A percentile compares a stretch with the other conserved stretches of the same genome.
Conservation (phyloP, 1,140 invertebrate species). For the Dreissena rostriformis region DNA sequence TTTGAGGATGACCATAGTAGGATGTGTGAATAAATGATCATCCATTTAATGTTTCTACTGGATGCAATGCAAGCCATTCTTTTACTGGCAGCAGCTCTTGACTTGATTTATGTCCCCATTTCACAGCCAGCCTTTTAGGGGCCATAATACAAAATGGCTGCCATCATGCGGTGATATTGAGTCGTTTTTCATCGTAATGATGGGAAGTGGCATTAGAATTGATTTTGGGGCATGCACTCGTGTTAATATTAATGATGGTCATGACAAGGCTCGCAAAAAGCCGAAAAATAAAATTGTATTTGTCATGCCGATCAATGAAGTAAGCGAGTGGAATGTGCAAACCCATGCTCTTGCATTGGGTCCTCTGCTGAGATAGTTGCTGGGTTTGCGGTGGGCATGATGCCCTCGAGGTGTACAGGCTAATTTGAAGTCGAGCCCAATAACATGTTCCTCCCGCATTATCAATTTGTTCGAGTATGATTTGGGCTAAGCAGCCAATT, state of each 20-base stretch:
- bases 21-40: conserved; percentile 41
- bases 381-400: neutral
- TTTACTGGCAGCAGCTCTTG: neutral
- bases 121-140: conserved; percentile 16
- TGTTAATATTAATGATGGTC: neutral
- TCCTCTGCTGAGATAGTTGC: neutral
- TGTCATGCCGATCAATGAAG: conserved; percentile 19
- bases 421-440: neutral
- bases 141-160: conserved; percentile 34
- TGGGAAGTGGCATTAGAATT: neutral
- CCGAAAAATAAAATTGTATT: conserved; percentile 6
- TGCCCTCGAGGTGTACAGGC: neutral
- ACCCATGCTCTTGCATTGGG: neutral
- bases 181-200: conserved; percentile 21
- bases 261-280: neutral
- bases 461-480: neutral
- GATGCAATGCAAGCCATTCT: too few species aligned
- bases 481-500: too few species aligned
- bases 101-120: conserved; percentile 33
- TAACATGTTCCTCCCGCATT: neutral
- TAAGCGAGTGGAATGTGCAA: neutral
- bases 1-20: too few species aligned
- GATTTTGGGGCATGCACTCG: neutral
- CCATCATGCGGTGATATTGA: conserved; percentile 9
- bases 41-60: neutral